Evolutionary conservation across 2,113 vertebrate genomes (phyloP).

Genomic region (Pseudopodoces humilis): DNA sequence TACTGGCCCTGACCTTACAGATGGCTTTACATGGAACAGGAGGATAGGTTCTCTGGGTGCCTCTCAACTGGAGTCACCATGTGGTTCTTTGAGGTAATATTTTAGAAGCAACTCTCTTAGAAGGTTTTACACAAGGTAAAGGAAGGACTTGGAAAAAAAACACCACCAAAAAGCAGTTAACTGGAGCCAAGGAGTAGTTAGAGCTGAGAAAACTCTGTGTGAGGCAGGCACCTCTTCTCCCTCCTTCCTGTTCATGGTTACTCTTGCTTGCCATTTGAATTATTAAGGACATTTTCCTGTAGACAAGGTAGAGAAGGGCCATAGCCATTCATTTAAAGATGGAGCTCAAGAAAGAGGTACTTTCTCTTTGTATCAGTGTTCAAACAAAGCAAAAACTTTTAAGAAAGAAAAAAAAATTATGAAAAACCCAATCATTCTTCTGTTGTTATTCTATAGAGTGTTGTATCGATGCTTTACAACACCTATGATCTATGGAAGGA

Average conservation of each 20-base stretch:
- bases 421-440: background rate
- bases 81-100: background rate
- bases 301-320: background rate
- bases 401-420: background rate
- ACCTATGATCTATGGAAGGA: background rate
- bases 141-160: background rate
- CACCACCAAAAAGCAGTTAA: background rate
- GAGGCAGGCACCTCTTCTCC: background rate
- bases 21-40: background rate
- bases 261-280: background rate
- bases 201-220: background rate
- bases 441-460: background rate
- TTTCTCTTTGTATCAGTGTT: background rate
- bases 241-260: background rate
- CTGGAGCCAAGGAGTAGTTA: background rate
- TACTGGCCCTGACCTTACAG: background rate
- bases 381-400: background rate
- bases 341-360: background rate
- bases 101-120: background rate
- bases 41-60: background rate
- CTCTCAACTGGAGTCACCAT: rapidly evolving
- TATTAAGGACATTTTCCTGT: background rate
- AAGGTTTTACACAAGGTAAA: background rate
- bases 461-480: background rate
- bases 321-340: background rate